Evolutionary conservation across 2,888 invertebrate genomes (phyloP), one percentile per base, ranked within the genome.

Genomic region (Camponotus fellah): DNA sequence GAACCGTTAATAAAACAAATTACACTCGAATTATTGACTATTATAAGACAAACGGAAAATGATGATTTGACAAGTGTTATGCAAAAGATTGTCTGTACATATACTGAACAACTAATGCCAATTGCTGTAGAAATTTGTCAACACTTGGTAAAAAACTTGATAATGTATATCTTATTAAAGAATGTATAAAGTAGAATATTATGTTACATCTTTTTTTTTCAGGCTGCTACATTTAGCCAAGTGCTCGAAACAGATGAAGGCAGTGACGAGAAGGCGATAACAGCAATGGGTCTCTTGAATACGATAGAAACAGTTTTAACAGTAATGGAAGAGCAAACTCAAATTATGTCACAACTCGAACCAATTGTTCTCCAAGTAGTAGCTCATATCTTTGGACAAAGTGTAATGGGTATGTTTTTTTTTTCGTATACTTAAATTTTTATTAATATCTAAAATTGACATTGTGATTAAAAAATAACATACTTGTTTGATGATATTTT

Each of bases 61-160:
- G 99, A 99, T 94, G 99, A 99, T 95, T 96, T 99, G 87, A 99
- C 99, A 0, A 98, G 97, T 92, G 99, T 99, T 0, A 97, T 99
- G 96, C 99, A 99, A 94, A 98, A 98, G 95, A 96, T 99, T 89
- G 99, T 99, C 21, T 98, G 98, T 92, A 96, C 97, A 53, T 99
- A 98, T 94, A 97, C 98, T 0, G 97, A 98, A 88, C 98, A 99
- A 93, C 95, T 99, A 85, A 96, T 97, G 93, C 98, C 99, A 0
- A 98, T 99, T 93, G 99, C 99, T 12, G 98, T 98, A 62, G 98
- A 99, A 94, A 99, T 99, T 93, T 99, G 98, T 88, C 97, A 98
- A 91, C 99, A 99, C 95, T 96, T 99, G 94, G 95, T 95, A 85
- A 71, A 56, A 56, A 83, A 81, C 85, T 76, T 46, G 21, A 37